Conservation (phyloP, 2,888 invertebrate genomes). For the Eudemis profundana region DNA sequence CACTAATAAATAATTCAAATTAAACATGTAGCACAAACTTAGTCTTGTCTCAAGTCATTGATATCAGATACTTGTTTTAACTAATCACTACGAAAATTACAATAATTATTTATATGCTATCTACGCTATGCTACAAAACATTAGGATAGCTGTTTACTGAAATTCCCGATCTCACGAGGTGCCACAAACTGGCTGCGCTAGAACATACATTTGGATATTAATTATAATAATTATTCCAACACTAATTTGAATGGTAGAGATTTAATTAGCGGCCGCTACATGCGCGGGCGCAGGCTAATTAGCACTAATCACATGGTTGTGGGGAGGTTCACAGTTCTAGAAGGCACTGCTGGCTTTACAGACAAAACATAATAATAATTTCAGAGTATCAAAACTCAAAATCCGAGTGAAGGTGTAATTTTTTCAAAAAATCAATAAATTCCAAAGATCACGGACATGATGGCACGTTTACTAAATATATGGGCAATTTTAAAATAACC, state of each 20-base stretch:
- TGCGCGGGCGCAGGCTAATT: slow-evolving; percentile 30
- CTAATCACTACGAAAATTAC: neutral
- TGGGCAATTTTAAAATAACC: too few relatives aligned
- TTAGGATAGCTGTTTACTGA: neutral
- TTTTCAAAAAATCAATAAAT: too few relatives aligned
- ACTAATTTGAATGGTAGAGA: slow-evolving; percentile 36
- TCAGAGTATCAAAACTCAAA: too few relatives aligned
- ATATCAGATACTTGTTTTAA: neutral
- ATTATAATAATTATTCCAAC: slow-evolving; percentile 33
- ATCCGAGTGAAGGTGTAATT: too few relatives aligned
- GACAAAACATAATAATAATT: too few relatives aligned
- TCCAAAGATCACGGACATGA: too few relatives aligned
- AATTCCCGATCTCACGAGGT: slow-evolving; percentile 21
- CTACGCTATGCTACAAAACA: neutral
- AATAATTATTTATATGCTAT: slow-evolving; percentile 9
- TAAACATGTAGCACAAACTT: neutral
- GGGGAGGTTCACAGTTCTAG: slow-evolving; percentile 15
- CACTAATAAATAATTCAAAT: neutral
- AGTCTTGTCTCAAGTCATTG: neutral
- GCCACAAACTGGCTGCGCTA: slow-evolving; percentile 14
- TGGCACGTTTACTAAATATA: too few relatives aligned
- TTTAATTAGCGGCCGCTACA: slow-evolving; percentile 32
- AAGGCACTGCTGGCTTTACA: too few relatives aligned
- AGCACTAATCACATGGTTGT: slow-evolving; percentile 31
- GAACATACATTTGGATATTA: slow-evolving; percentile 25